These are phyloP conservation scores for Perca fluviatilis DNA, from an alignment of 2,113 vertebrate genomes.

Conservation along the genomic window DNA sequence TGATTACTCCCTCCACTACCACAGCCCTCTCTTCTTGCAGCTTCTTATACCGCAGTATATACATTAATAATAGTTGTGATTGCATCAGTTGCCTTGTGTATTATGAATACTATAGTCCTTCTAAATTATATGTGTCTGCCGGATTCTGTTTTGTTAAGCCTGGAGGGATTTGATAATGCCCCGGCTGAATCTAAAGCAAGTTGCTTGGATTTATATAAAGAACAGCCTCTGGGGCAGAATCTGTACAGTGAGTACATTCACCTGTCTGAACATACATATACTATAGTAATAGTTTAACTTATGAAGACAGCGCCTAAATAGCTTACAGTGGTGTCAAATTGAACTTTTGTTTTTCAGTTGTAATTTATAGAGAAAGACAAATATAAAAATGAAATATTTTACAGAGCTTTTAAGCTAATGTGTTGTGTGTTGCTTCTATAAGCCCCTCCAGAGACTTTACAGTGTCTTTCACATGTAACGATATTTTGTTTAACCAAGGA, in stretches of 20 bases:
- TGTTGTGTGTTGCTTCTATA: neutral
- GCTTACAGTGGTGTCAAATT: neutral
- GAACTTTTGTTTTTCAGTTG: neutral
- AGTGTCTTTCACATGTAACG: too few relatives aligned
- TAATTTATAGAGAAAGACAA: neutral
- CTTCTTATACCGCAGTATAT: neutral
- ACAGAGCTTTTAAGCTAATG: neutral
- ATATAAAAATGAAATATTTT: neutral
- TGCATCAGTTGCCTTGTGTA: constrained; percentile 24
- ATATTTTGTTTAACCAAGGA: neutral
- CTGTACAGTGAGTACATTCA: constrained; percentile 13
- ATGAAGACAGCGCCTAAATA: neutral
- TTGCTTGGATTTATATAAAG: constrained; percentile 14
- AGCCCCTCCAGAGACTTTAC: neutral
- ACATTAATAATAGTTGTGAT: constrained; percentile 21
- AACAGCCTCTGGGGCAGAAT: constrained; percentile 10
- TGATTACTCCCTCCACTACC: neutral
- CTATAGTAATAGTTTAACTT: neutral
- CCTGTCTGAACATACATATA: constrained; percentile 2
- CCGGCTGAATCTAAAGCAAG: constrained; percentile 19
- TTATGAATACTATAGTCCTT: constrained; percentile 24
- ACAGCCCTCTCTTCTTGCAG: neutral
- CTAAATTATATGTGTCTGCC: neutral
- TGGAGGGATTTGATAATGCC: constrained; percentile 18
- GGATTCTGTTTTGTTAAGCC: constrained; percentile 22